Conservation (phyloP, 2,113 vertebrate species). For the Bungarus multicinctus region DNA sequence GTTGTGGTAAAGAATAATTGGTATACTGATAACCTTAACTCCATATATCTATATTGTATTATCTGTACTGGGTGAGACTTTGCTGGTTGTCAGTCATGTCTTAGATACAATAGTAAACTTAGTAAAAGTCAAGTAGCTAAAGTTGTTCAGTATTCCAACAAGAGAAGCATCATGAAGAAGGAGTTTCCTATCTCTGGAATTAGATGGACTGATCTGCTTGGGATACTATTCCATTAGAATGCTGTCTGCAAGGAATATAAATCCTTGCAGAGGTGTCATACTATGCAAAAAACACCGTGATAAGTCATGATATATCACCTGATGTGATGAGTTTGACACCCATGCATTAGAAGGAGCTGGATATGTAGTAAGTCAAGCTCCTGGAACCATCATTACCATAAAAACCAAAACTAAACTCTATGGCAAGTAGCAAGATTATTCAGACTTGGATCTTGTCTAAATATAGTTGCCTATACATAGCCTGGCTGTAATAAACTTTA, state of each 20-base stretch:
- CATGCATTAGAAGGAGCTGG: not conserved
- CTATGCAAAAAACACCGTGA: too few species aligned
- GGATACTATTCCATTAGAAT: not conserved
- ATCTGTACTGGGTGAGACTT: not conserved
- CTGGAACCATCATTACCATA: not conserved
- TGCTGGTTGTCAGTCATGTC: not conserved
- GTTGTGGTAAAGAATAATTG: not conserved
- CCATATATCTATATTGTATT: not conserved
- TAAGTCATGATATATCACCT: too few species aligned
- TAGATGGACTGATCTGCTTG: not conserved
- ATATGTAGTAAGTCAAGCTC: not conserved
- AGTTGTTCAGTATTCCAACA: not conserved
- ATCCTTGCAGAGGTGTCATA: too few species aligned
- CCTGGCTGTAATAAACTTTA: not conserved
- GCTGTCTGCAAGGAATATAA: too few species aligned
- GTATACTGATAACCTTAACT: not conserved
- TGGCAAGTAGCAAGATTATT: not conserved
- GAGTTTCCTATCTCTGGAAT: not conserved
- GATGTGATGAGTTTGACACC: too few species aligned
- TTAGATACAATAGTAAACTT: not conserved
- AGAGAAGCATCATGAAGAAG: not conserved
- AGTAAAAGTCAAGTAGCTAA: not conserved
- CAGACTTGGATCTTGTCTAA: not conserved
- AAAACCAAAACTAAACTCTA: not conserved
- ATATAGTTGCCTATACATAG: not conserved